Conservation (phyloP, 2,888 invertebrate species). For the Lepidonotus clava region DNA sequence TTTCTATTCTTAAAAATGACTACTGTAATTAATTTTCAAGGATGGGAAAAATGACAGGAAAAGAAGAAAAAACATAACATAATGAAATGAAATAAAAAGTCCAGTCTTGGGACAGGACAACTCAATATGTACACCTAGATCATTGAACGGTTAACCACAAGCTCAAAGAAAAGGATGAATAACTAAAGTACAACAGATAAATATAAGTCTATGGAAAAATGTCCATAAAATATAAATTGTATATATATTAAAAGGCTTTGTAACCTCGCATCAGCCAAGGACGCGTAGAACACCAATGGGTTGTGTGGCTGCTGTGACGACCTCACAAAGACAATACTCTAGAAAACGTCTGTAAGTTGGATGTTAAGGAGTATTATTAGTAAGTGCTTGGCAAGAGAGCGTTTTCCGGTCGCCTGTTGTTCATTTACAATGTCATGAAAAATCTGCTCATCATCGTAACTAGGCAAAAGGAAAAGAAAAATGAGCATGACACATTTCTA, state of each 20-base stretch:
- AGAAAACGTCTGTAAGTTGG: conserved; percentile 21
- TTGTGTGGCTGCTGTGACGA: background rate
- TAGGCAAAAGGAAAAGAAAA: background rate
- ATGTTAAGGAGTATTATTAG: conserved; percentile 9
- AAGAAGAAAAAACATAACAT: too few species aligned
- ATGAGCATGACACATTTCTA: too few species aligned
- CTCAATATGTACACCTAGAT: conserved; percentile 31
- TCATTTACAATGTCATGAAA: too few species aligned
- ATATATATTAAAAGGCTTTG: background rate
- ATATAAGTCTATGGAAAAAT: conserved; percentile 23
- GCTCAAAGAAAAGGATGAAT: background rate
- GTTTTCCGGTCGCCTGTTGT: background rate
- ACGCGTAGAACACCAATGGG: background rate
- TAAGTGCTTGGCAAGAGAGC: conserved; percentile 31
- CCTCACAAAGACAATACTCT: background rate
- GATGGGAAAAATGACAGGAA: too few species aligned
- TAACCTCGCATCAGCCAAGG: conserved; percentile 6
- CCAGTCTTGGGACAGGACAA: too few species aligned
- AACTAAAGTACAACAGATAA: conserved; percentile 20
- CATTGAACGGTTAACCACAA: background rate
- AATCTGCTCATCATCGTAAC: background rate
- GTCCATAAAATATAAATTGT: background rate
- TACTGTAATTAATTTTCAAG: too few species aligned
- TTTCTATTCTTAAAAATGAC: too few species aligned
- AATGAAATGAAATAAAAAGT: too few species aligned